phyloP scores from a whole-genome alignment of 2,797 vertebrate species.

The Microctenopoma steveboyesi region DNA sequence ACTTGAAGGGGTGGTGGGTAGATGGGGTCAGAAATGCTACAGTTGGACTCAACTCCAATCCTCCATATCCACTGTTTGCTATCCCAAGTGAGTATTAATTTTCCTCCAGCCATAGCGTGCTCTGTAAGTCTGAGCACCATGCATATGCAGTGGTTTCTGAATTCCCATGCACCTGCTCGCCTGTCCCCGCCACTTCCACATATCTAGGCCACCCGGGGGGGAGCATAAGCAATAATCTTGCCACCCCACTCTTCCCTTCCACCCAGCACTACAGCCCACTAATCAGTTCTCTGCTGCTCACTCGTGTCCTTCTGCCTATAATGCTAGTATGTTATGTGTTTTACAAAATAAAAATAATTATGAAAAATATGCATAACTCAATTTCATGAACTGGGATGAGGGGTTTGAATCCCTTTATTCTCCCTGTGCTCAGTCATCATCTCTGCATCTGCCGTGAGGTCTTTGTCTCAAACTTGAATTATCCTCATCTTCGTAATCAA shows the following conservation, averaged over 20 bases:
- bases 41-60: conserved; percentile 35
- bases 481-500: conserved; percentile 45
- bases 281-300: conserved; percentile 30
- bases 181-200: conserved; percentile 48
- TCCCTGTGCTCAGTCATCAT: conserved; percentile 2
- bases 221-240: conserved; percentile 57
- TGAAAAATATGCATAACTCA: conserved; percentile 10
- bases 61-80: conserved; percentile 39
- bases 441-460: conserved; percentile 47
- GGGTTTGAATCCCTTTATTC: conserved; percentile 19
- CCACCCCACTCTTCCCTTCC: conserved; percentile 42
- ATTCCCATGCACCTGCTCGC: conserved; percentile 82
- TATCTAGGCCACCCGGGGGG: conserved; percentile 54
- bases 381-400: neutral
- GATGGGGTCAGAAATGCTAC: conserved; percentile 33
- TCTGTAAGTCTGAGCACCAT: conserved; percentile 53
- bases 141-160: conserved; percentile 73
- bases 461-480: conserved; percentile 65
- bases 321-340: conserved; percentile 34
- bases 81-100: conserved; percentile 48
- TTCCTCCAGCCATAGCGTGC: conserved; percentile 50
- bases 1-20: conserved; percentile 13
- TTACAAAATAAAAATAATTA: conserved; percentile 27
- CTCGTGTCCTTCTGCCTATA: conserved; percentile 39
- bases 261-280: conserved; percentile 34